Evolutionary conservation across 2,888 invertebrate species (phyloP), one percentile per base, ranked within the genome.

Genomic region (Eumerus sabulonum): DNA sequence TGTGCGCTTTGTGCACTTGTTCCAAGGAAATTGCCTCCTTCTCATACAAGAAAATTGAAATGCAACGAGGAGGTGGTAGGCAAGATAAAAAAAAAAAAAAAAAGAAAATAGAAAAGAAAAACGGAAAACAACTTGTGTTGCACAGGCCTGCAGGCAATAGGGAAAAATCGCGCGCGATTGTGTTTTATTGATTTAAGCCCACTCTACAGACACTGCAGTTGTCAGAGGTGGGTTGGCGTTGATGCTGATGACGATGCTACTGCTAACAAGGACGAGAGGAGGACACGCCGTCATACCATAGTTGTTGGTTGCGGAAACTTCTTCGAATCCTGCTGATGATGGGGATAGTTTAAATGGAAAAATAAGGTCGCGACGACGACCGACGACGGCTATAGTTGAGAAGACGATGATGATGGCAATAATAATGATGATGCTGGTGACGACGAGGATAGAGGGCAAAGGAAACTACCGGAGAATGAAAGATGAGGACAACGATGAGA

Each of bases 171-270:
- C 79, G 79, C 62, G 79, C 79, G 74, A 79, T 79, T 79, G 79
- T 79, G 64, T 64, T 79, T 79, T 79, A 79, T 79, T 79, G 79
- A 79, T 79, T 79, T 74, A 74, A 68, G 45, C 79, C 60, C 70
- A 79, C 47, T 57, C 73, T 62, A 51, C 73, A 51, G 67, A 54
- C 59, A 60, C 42, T 62, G 73, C 45, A 54, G 71, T 42, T 63
- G 66, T 13, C 51, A 57, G 18, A 53, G 57, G 9, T 56, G 48
- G 42, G 19, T 9, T 54, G 47, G 9, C 16, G 18, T 7, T 50
- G 42, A 42, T 18, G n/a, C 56, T n/a, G 57, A 16, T 18, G 40
- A 27, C 19, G 40, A 13, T 44, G 45, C 17, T 59, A 44, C 9
- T 42, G 57, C 62, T 67, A 47, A 77, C 67, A 64, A 64, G 59